Base-by-base conservation (phyloP, 2,797 vertebrate genomes). In the Manis javanica region DNA sequence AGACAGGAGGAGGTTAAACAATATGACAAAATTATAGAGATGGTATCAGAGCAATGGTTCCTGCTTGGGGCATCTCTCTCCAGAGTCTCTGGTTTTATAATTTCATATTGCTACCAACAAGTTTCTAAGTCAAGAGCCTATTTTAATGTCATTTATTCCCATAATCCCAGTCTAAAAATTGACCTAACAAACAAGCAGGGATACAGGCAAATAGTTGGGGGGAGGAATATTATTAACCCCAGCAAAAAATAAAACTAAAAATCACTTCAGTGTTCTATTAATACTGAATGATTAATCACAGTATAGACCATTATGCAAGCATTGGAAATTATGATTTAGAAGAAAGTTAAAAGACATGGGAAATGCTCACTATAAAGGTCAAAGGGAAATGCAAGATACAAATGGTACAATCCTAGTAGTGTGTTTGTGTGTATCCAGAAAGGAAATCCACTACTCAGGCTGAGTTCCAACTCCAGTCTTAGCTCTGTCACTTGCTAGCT, bases 381-480 rank as follows among this genome's bases (percentile, higher is more conserved):
- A 89, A 90, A 74, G 26, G 24, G 19, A 94, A 97, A 91, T n/a
- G 39, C 31, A 79, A 87, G 24, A 64, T 61, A 61, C 55, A 89
- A 92, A 78, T 16, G 14, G 24, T 15, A 81, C 63, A n/a, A 95
- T 87, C 46, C 68, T 78, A 75, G 31, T 18, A 83, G 46, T 72
- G 14, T 87, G 34, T 19, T 42, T 74, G 21, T 82, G 15, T 89
- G 11, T 77, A 51, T 59, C 51, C 1, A 7, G 34, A 77, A 89
- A 75, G 34, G 29, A 94, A 86, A 95, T 49, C 10, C 49, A 89
- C 37, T 79, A 78, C 21, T 92, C 21, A 66, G 55, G 42, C n/a
- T 39, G 49, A 37, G 19, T 61, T 95, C 39, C 34, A 66, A 34
- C 93, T 94, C 34, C 34, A 94, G 12, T 90, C 37, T 66, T 94